Evolutionary conservation across 1,140 invertebrate genomes (phyloP).

Genomic region (Drosophila suzukii): DNA sequence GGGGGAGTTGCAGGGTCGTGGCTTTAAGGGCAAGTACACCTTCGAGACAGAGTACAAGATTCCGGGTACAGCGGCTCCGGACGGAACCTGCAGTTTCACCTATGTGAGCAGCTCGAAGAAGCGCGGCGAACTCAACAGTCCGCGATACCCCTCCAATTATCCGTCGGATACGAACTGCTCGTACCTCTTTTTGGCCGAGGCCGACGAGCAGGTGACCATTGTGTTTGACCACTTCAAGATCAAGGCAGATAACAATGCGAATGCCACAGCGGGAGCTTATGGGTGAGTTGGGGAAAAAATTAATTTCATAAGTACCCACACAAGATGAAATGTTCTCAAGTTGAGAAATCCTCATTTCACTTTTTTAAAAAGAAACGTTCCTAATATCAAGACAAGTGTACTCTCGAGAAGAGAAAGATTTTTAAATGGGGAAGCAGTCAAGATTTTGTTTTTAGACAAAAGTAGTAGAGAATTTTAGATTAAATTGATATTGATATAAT

Average conservation of each 20-base stretch:
- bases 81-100: conserved; percentile 95
- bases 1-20: conserved; percentile 93
- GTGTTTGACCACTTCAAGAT: conserved; percentile 97
- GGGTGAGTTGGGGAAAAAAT: conserved; percentile 85
- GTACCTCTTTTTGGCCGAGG: conserved; percentile 93
- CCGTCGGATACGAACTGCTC: conserved; percentile 96
- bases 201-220: conserved; percentile 95
- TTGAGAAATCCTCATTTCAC: no score
- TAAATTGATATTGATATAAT: no score
- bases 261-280: conserved; percentile 87
- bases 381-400: no score
- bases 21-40: conserved; percentile 92
- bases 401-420: no score
- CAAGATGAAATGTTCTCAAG: no score
- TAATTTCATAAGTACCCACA: no score
- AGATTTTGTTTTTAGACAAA: no score
- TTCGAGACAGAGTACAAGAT: conserved; percentile 92
- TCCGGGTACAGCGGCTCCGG: conserved; percentile 96
- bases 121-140: conserved; percentile 96
- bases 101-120: conserved; percentile 94
- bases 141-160: conserved; percentile 97
- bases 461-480: no score
- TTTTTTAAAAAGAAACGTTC: no score
- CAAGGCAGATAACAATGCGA: conserved; percentile 87
- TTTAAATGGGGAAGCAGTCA: no score